These are phyloP conservation scores for Regulus satrapa DNA, from an alignment of 2,113 vertebrate species.

Conservation along the genomic window DNA sequence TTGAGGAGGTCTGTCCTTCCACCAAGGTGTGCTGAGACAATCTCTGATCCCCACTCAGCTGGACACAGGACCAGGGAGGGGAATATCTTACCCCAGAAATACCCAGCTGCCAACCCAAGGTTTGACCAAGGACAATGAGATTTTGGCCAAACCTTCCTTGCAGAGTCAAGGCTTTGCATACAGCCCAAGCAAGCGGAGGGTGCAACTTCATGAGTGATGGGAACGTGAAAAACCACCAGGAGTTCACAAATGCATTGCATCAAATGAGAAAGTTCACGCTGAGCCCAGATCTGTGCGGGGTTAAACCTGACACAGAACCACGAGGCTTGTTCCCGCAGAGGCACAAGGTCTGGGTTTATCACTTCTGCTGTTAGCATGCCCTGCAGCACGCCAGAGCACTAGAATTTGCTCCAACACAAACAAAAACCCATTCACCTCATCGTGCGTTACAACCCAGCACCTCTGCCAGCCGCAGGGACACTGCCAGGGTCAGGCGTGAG, in stretches of 20 bases:
- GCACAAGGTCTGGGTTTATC: neutral
- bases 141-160: neutral
- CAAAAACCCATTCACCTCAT: neutral
- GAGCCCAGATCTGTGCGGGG: neutral
- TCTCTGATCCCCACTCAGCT: neutral
- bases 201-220: neutral
- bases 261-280: neutral
- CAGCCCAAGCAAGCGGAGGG: fast-evolving
- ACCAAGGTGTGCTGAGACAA: neutral
- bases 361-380: neutral
- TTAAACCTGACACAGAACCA: neutral
- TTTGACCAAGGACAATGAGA: neutral
- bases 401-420: neutral
- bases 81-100: neutral
- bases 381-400: neutral
- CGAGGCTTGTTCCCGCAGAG: neutral
- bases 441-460: fast-evolving
- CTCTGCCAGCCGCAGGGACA: neutral
- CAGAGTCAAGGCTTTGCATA: neutral
- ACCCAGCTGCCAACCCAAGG: neutral
- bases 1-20: neutral
- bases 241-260: neutral
- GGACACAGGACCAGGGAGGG: neutral
- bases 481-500: neutral
- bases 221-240: neutral